phyloP scores from a whole-genome alignment of 2,113 vertebrate species.

The Halichoerus grypus region DNA sequence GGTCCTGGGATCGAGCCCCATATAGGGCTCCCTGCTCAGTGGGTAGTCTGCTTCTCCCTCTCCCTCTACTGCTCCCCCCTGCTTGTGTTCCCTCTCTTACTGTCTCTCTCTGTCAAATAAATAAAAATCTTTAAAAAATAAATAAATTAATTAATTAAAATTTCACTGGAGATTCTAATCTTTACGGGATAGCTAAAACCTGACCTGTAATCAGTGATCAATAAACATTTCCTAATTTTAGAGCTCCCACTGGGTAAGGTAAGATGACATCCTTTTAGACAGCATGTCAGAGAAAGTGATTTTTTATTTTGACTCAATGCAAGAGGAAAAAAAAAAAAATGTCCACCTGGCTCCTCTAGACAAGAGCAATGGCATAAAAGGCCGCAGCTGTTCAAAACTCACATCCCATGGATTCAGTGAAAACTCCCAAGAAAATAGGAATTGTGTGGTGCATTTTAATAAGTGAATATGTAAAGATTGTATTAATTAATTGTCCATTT shows the following conservation, averaged over 20 bases:
- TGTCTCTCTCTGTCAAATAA: no score
- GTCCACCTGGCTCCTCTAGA: neutral
- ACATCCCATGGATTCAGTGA: neutral
- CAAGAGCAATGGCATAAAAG: neutral
- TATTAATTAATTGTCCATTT: constrained; percentile 72
- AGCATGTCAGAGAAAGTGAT: neutral
- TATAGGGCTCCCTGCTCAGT: no score
- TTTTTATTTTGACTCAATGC: neutral
- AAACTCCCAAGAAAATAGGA: constrained; percentile 57
- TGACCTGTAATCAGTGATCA: neutral
- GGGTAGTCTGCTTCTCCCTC: no score
- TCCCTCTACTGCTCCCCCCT: no score
- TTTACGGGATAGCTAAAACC: neutral
- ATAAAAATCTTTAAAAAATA: no score
- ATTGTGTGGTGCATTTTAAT: constrained; percentile 52
- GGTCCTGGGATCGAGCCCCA: no score
- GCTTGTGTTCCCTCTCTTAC: no score
- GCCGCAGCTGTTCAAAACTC: constrained; percentile 15
- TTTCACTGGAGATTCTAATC: neutral
- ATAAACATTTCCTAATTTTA: neutral
- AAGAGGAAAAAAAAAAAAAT: neutral
- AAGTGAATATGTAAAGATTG: constrained; percentile 59
- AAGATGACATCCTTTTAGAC: neutral
- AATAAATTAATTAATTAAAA: neutral
- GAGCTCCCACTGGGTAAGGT: neutral